Conservation (phyloP, 2,888 invertebrate species). For the Arctia plantaginis region DNA sequence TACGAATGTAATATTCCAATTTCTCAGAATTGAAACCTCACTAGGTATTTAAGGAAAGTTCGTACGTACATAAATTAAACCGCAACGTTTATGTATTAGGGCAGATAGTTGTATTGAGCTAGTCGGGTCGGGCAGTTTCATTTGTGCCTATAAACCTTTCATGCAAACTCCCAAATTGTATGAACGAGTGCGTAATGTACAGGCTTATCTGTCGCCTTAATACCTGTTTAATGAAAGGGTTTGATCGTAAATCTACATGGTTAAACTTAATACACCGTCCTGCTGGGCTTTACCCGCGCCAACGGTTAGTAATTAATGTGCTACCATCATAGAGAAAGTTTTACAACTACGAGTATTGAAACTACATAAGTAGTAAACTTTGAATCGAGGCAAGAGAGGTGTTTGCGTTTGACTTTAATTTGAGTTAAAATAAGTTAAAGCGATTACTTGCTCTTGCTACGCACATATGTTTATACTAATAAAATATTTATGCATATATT, state of each 20-base stretch:
- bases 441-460: slow-evolving; percentile 57
- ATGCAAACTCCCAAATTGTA: slow-evolving; percentile 76
- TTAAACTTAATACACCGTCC: slow-evolving; percentile 81
- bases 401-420: slow-evolving; percentile 77
- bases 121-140: slow-evolving; percentile 72
- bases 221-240: slow-evolving; percentile 86
- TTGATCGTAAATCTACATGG: slow-evolving; percentile 85
- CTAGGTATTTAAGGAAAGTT: slow-evolving; percentile 60
- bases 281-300: slow-evolving; percentile 75
- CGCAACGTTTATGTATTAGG: slow-evolving; percentile 71
- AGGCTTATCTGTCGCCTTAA: slow-evolving; percentile 83
- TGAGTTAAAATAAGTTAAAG: slow-evolving; percentile 76
- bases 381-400: slow-evolving; percentile 75
- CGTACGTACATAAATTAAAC: slow-evolving; percentile 70
- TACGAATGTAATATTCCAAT: slow-evolving; percentile 42
- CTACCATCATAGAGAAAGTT: slow-evolving; percentile 81
- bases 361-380: slow-evolving; percentile 82
- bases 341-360: slow-evolving; percentile 80
- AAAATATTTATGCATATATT: slow-evolving; percentile 51
- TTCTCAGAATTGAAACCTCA: slow-evolving; percentile 51
- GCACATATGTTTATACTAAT: slow-evolving; percentile 26
- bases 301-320: slow-evolving; percentile 82
- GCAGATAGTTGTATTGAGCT: slow-evolving; percentile 68
- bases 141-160: slow-evolving; percentile 74
- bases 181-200: slow-evolving; percentile 79